Conservation (phyloP, 2,888 invertebrate species). For the Lissocephala sabroskyi region DNA sequence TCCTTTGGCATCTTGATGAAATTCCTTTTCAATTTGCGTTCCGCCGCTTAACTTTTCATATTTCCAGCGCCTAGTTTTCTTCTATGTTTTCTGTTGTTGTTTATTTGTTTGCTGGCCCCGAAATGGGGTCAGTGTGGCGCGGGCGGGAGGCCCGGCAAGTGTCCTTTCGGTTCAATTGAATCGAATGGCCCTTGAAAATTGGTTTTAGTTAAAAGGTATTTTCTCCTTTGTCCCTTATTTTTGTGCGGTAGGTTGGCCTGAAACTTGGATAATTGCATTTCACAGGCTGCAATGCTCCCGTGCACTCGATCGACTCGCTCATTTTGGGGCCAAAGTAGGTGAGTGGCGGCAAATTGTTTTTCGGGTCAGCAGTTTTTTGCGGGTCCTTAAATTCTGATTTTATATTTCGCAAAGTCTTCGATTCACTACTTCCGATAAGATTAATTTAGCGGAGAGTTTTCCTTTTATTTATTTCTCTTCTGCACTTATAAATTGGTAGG, state of each 20-base stretch:
- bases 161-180: constrained; percentile 2
- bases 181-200: constrained; percentile 2
- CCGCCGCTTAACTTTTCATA: constrained; percentile 19
- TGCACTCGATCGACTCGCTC: too few relatives aligned
- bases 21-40: constrained; percentile 55
- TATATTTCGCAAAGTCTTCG: too few relatives aligned
- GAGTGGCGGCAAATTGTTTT: too few relatives aligned
- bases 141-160: constrained; percentile 1
- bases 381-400: too few relatives aligned
- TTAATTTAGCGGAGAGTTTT: too few relatives aligned
- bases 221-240: background rate
- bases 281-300: too few relatives aligned
- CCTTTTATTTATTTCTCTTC: too few relatives aligned
- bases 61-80: constrained; percentile 42
- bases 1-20: constrained; percentile 15
- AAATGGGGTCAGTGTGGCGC: constrained; percentile 22
- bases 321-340: too few relatives aligned
- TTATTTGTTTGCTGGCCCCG: background rate
- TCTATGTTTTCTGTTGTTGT: background rate
- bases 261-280: background rate
- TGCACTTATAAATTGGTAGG: too few relatives aligned
- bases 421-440: too few relatives aligned
- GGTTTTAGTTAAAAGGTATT: constrained; percentile 1
- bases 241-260: background rate
- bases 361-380: too few relatives aligned